Base-by-base conservation (phyloP, 2,797 vertebrate species). In the Discoglossus pictus region DNA sequence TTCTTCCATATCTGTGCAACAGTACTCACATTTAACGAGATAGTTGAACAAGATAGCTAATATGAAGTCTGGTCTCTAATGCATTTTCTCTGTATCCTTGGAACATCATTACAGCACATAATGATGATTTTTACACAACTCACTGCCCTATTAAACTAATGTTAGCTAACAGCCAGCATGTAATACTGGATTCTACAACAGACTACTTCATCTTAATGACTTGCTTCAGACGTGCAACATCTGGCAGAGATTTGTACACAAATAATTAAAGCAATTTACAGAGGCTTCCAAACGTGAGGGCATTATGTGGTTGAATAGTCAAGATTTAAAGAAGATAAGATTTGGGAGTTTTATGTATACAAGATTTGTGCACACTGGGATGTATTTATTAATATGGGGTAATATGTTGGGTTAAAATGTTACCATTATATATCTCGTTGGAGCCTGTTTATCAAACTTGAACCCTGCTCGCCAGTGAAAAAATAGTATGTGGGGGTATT, bases 181-280 rank as follows among this genome's bases (percentile, higher is more conserved):
- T 25, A 18, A 31, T 58, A 10, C 38, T 11, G 13, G 3, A 16
- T 58, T 5, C 39, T 24, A 8, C 8, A 31, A 31, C 53, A 10
- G 39, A 58, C 55, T 58, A 43, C 38, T 58, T 43, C 39, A 58
- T 25, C 38, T 38, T 58, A 58, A 56, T 56, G 35, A 40, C 40
- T 56, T 56, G 34, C 40, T 56, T 56, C 36, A 40, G 18, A 24
- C 13, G 10, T 56, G 36, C 23, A 25, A n/a, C 2, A 25, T 20
- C n/a, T 21, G 20, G 3, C n/a, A 18, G 10, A 25, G 20, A 23
- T 42, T 38, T 36, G 15, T 20, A 39, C 34, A 18, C 4, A 38
- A 3, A 23, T 9, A 40, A 39, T 3, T 31, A 16, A 42, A 56
- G 17, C 34, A 23, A 39, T 55, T 55, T 55, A 55, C 4, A 38